A percentile compares a stretch with the other conserved stretches of the same genome.
These are phyloP conservation scores for Eupithecia pulchellata DNA, from an alignment of 2,888 invertebrate genomes.

Conservation along the genomic window DNA sequence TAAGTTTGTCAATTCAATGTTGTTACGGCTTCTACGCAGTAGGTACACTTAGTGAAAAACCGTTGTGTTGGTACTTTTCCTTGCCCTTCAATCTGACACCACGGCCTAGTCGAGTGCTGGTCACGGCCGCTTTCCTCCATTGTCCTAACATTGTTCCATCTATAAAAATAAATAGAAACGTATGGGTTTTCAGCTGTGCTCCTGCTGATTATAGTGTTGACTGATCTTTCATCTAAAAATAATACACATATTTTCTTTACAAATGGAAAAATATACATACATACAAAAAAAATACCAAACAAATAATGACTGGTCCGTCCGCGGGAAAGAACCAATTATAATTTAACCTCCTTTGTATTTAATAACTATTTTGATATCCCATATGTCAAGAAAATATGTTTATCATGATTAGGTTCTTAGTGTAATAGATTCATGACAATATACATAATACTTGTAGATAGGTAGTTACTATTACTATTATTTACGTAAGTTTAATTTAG, in stretches of 20 bases:
- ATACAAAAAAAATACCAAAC: neutral
- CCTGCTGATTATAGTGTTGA: neutral
- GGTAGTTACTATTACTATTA: conserved; percentile 50
- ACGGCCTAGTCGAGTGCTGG: neutral
- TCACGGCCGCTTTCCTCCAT: neutral
- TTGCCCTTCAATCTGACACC: no score
- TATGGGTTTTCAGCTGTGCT: neutral
- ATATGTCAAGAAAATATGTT: conserved; percentile 19
- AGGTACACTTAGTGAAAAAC: no score
- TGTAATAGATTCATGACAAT: conserved; percentile 75
- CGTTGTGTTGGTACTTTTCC: neutral
- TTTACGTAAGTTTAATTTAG: conserved; percentile 47
- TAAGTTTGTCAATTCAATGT: conserved; percentile 27
- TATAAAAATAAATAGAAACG: neutral
- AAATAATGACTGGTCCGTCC: conserved; percentile 15
- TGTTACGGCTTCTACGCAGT: neutral
- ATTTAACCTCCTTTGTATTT: neutral
- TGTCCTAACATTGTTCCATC: neutral
- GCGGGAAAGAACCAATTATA: conserved; percentile 10
- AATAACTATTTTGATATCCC: neutral
- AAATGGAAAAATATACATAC: neutral
- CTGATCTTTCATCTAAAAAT: neutral
- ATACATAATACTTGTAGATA: conserved; percentile 63
- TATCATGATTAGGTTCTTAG: conserved; percentile 48
- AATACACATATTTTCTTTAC: neutral